Evolutionary conservation across 2,113 vertebrate genomes (phyloP), one percentile per base, ranked within the genome.

Genomic region (Laterallus jamaicensis): DNA sequence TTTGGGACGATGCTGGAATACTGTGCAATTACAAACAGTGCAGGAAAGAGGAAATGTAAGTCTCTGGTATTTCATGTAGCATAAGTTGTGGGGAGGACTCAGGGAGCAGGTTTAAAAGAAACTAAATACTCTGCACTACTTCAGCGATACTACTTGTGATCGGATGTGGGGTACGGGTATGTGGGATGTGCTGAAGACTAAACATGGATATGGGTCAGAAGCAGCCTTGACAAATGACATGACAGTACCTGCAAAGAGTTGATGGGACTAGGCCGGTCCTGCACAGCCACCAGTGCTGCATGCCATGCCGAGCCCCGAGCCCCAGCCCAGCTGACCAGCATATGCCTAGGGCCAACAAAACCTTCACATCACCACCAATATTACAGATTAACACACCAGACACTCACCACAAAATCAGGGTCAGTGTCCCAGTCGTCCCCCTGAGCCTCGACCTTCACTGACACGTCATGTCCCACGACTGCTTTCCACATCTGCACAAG

Each of bases 341-440:
- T 2, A 3, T 39, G 40, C n/a, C 49, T 10, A 8, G 64, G 50
- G 47, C 62, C 58, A 31, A n/a, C 1, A 29, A 63, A 40, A 39
- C 70, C 47, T 56, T 20, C 9, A 7, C 39, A 50, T 11, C 40
- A 37, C 0, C 15, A 29, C 3, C 58, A 28, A 1, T 8, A 8
- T 13, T 8, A 19, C 0, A 11, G 20, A 7, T 6, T 13, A 40
- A 10, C 19, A 21, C 35, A 13, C 24, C 37, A 76, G 58, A 10
- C 39, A 96, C 98, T 97, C 90, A 99, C 99, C 98, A 99, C 99
- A 37, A 99, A 99, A 96, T 99, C 99, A 4, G 99, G 99, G 94
- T 99, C 99, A 0, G 99, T 99, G 96, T 99, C 99, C 99, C 99
- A 99, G 95, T 99, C 99, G 2, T 99, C 99, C 18, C 98, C 98